Evolutionary conservation across 2,113 vertebrate genomes (phyloP), one percentile per base, ranked within the genome.

Genomic region (Cochlearius cochlearius): DNA sequence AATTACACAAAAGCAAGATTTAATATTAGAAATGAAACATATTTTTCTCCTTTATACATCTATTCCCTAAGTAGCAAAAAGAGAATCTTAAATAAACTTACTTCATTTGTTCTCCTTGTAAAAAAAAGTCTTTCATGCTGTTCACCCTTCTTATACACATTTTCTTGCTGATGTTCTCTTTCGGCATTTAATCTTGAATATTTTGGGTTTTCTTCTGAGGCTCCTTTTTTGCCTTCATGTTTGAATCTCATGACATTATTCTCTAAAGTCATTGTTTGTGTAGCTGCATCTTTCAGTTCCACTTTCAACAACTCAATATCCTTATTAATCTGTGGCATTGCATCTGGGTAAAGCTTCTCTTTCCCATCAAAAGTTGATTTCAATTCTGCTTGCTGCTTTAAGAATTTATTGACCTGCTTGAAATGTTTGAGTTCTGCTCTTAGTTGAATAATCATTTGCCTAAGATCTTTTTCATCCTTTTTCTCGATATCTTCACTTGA

Each of bases 401-500:
- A 96, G 77, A 97, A 92, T 50, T 95, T 97, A 94, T 92, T 97
- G 85, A 97, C 95, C 90, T 97, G 98, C 45, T 96, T 80, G 73
- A 97, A 96, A 94, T 67, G 95, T 79, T 90, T 88, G 11, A 98
- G 96, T 86, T 98, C 98, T 21, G 94, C 88, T 92, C 96, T 98
- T 69, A 98, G 98, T 58, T 96, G 97, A 97, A 98, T 95, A 68
- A 98, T 95, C 72, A 98, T 97, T 93, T 96, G 97, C 85, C 97
- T 98, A 60, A 98, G 94, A 85, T 98, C 98, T 69, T 97, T 97
- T 85, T 98, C 98, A 45, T 97, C 95, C 76, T 98, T 98, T 38
- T 98, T 96, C 94, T 98, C 98, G 26, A 80, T 96, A 10, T 98
- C 98, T 49, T 97, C 97, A 47, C 98, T 98, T 9, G 96, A 96